Percentiles rank a stretch among this genome's conserved stretches.
phyloP scores from a whole-genome alignment of 1,140 invertebrate genomes.

The Hyles euphorbiae region DNA sequence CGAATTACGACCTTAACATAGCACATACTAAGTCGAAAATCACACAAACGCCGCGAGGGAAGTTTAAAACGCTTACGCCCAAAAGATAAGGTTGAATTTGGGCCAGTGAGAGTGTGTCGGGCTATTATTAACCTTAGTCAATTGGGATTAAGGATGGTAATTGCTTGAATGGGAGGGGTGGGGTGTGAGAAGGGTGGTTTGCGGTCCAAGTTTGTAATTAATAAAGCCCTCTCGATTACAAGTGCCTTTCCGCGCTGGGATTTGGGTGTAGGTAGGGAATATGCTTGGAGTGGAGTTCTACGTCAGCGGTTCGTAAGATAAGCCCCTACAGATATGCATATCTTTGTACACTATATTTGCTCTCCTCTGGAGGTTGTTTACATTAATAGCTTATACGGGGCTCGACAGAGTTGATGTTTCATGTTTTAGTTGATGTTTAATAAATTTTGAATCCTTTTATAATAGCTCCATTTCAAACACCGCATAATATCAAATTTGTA shows the following conservation, averaged over 20 bases:
- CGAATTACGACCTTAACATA: constrained; percentile 32
- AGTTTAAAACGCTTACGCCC: constrained; percentile 51
- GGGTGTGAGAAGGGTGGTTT: constrained; percentile 29
- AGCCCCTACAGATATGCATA: not conserved
- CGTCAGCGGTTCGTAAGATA: not conserved
- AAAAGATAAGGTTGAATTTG: constrained; percentile 64
- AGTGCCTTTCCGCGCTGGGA: constrained; percentile 61
- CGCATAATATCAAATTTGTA: too few relatives aligned
- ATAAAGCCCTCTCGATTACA: constrained; percentile 74
- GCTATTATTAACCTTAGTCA: constrained; percentile 55
- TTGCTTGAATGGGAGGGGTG: constrained; percentile 32
- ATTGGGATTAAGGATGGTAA: constrained; percentile 45
- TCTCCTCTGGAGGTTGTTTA: too few relatives aligned
- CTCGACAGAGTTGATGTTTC: too few relatives aligned
- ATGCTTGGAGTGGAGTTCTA: not conserved
- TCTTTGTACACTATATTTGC: too few relatives aligned
- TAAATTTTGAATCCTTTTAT: too few relatives aligned
- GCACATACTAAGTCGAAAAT: constrained; percentile 36
- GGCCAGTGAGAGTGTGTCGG: constrained; percentile 35
- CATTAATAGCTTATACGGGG: too few relatives aligned
- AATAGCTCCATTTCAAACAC: too few relatives aligned
- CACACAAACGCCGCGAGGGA: constrained; percentile 12
- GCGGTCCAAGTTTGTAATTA: constrained; percentile 73
- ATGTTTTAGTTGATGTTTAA: too few relatives aligned
- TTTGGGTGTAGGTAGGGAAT: constrained; percentile 26